phyloP scores from a whole-genome alignment of 2,888 invertebrate genomes.

The Patella pellucida region DNA sequence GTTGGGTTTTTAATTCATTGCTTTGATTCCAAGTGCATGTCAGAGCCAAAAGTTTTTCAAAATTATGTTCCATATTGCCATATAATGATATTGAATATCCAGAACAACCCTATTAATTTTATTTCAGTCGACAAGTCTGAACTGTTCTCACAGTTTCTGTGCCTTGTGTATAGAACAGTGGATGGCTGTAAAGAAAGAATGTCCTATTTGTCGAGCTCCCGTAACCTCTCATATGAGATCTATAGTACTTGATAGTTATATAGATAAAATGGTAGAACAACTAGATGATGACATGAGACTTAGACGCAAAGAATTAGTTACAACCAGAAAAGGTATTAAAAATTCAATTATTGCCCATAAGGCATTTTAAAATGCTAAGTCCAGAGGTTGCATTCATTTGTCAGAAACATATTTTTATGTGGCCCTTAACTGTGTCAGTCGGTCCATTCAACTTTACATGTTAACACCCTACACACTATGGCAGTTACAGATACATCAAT shows the following conservation, averaged over 20 bases:
- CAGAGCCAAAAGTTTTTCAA: too few species aligned
- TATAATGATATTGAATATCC: background rate
- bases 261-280: constrained; percentile 79
- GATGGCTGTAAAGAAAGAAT: constrained; percentile 80
- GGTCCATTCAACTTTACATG: background rate
- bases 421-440: background rate
- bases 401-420: too few species aligned
- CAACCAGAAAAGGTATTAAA: constrained; percentile 70
- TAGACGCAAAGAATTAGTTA: constrained; percentile 75
- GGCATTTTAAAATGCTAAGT: too few species aligned
- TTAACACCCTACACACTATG: background rate
- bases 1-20: too few species aligned
- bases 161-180: constrained; percentile 80
- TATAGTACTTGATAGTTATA: constrained; percentile 80
- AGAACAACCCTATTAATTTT: constrained; percentile 6
- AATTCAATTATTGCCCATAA: too few species aligned
- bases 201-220: constrained; percentile 79
- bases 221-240: constrained; percentile 57
- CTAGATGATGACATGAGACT: constrained; percentile 76
- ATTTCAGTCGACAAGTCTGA: constrained; percentile 77
- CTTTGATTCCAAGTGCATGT: too few species aligned
- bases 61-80: too few species aligned
- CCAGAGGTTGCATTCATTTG: background rate
- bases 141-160: constrained; percentile 84
- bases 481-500: too few species aligned